These are phyloP conservation scores for Bibio marci DNA, from an alignment of 2,888 invertebrate species.

Conservation along the genomic window DNA sequence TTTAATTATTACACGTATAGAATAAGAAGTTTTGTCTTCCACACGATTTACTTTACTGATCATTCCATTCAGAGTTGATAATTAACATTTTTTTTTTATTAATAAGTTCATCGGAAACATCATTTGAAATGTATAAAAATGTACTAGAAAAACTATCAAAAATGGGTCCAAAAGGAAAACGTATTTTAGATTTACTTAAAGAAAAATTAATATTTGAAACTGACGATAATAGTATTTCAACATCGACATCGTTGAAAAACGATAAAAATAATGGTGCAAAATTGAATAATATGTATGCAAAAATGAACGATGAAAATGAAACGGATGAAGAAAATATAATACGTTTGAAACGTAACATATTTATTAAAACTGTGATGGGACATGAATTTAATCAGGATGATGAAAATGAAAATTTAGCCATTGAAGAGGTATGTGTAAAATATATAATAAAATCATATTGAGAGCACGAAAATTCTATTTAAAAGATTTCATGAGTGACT, in stretches of 20 bases:
- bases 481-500: too few species aligned
- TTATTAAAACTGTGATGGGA: slow-evolving; percentile 32
- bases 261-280: not conserved
- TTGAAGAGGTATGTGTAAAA: slow-evolving; percentile 38
- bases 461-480: too few species aligned
- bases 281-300: not conserved
- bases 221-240: too few species aligned
- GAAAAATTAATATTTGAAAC: slow-evolving; percentile 20
- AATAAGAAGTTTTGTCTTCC: too few species aligned
- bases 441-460: not conserved
- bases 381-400: slow-evolving; percentile 38
- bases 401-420: slow-evolving; percentile 38
- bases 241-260: slow-evolving; percentile 4
- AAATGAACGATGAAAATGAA: not conserved
- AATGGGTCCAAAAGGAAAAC: slow-evolving; percentile 38
- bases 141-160: slow-evolving; percentile 37
- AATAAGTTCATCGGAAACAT: too few species aligned
- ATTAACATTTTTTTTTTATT: too few species aligned
- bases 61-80: not conserved
- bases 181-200: slow-evolving; percentile 37
- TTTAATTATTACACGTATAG: too few species aligned
- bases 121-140: slow-evolving; percentile 40
- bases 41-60: not conserved
- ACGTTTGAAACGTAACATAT: slow-evolving; percentile 32
- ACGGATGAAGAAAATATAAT: slow-evolving; percentile 17